Evolutionary conservation across 1,140 invertebrate genomes (phyloP).

Genomic region (Episyrphus balteatus): DNA sequence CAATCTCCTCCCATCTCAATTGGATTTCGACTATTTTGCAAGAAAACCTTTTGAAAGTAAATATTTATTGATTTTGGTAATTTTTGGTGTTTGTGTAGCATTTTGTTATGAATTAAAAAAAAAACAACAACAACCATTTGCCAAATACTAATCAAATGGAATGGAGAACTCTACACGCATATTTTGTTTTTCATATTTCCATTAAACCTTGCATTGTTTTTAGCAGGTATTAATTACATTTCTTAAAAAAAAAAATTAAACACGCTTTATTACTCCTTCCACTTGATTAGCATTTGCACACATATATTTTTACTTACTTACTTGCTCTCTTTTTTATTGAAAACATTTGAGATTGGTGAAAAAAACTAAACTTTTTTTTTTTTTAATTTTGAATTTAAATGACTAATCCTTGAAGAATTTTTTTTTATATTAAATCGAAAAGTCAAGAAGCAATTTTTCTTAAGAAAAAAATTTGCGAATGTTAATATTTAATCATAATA

Average conservation of each 20-base stretch:
- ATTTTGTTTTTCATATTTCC: too few species aligned
- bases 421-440: neutral
- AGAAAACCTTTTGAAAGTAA: neutral
- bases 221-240: too few species aligned
- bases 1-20: neutral
- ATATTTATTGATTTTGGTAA: neutral
- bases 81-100: constrained; percentile 4
- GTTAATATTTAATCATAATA: neutral
- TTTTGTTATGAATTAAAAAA: neutral
- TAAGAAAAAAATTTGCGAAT: neutral
- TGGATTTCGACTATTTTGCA: neutral
- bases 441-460: neutral
- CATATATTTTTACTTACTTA: too few species aligned
- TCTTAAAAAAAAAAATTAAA: too few species aligned
- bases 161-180: too few species aligned
- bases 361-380: constrained; percentile 1
- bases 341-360: neutral
- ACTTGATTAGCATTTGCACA: too few species aligned
- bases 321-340: too few species aligned
- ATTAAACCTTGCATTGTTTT: too few species aligned
- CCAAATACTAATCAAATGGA: too few species aligned
- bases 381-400: neutral
- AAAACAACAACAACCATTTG: neutral
- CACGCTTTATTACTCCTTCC: too few species aligned
- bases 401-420: neutral